phyloP scores from a whole-genome alignment of 2,797 vertebrate genomes.

The Ctenochaetus hawaiiensis region DNA sequence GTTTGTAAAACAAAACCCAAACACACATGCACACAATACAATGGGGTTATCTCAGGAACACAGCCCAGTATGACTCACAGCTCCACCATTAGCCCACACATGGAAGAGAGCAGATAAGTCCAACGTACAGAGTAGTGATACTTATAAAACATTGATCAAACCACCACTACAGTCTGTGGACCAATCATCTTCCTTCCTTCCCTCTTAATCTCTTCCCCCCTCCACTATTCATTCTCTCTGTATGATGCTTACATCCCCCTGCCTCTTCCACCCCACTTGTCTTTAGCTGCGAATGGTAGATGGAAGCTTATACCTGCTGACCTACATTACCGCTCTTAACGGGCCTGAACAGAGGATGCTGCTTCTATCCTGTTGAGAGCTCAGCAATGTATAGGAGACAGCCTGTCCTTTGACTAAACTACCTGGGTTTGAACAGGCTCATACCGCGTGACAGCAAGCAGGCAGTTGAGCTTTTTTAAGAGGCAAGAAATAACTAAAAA shows the following conservation, averaged over 20 bases:
- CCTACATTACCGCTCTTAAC: slow-evolving; percentile 63
- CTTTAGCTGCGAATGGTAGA: slow-evolving; percentile 53
- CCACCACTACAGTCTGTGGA: slow-evolving; percentile 38
- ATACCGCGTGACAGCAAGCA: not conserved
- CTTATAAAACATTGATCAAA: slow-evolving; percentile 79
- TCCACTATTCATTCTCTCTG: slow-evolving; percentile 36
- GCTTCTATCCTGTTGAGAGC: slow-evolving; percentile 14
- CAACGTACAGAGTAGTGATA: slow-evolving; percentile 63
- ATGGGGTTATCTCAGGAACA: slow-evolving; percentile 64
- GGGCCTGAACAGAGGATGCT: slow-evolving; percentile 11
- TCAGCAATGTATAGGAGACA: not conserved
- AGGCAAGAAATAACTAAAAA: not conserved
- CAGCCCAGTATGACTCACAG: slow-evolving; percentile 63
- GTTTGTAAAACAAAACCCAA: slow-evolving; percentile 9
- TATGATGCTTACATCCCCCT: slow-evolving; percentile 36
- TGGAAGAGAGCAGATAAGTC: slow-evolving; percentile 67
- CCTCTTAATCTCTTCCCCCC: slow-evolving; percentile 15
- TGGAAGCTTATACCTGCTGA: slow-evolving; percentile 71
- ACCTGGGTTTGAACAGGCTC: slow-evolving; percentile 11
- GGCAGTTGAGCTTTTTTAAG: not conserved
- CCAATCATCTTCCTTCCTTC: slow-evolving; percentile 39
- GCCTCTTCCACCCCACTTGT: slow-evolving; percentile 65
- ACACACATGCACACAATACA: slow-evolving; percentile 37
- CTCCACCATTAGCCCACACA: slow-evolving; percentile 60
- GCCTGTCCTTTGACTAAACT: not conserved